Evolutionary conservation across 1,140 invertebrate species (phyloP).

Genomic region (Patella vulgata): DNA sequence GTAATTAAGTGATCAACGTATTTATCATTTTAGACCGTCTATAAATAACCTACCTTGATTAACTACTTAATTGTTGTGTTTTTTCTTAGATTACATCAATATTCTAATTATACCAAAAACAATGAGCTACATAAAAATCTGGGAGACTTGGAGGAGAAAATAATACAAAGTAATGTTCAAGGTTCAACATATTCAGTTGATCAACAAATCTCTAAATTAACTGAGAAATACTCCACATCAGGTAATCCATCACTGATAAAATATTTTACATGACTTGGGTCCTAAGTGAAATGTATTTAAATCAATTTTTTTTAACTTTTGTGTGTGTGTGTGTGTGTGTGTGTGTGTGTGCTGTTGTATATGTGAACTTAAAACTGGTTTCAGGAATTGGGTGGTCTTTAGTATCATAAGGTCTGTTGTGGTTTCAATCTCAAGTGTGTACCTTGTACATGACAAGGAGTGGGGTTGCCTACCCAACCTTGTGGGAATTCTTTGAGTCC

Average conservation of each 20-base stretch:
- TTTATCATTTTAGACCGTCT: no score
- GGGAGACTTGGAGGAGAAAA: slow-evolving; percentile 57
- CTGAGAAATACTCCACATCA: slow-evolving; percentile 44
- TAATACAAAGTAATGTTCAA: slow-evolving; percentile 48
- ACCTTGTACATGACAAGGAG: no score
- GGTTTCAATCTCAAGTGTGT: no score
- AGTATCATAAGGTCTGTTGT: no score
- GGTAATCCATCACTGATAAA: slow-evolving; percentile 25
- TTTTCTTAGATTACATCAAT: slow-evolving; percentile 51
- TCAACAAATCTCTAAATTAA: slow-evolving; percentile 37
- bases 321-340: no score
- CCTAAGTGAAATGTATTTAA: background rate
- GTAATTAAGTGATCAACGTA: no score
- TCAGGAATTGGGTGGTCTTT: no score
- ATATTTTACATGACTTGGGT: background rate
- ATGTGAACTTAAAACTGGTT: no score
- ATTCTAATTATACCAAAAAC: slow-evolving; percentile 50
- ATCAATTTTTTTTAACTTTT: background rate
- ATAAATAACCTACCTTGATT: no score
- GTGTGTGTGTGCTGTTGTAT: no score
- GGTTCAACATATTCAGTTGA: slow-evolving; percentile 37
- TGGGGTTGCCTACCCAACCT: no score
- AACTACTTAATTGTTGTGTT: slow-evolving; percentile 14
- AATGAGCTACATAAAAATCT: slow-evolving; percentile 55
- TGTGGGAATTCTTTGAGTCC: no score